A percentile compares a stretch with the other conserved stretches of the same genome.
Conservation (phyloP, 2,888 invertebrate genomes). For the Neocrepidodera transversa region DNA sequence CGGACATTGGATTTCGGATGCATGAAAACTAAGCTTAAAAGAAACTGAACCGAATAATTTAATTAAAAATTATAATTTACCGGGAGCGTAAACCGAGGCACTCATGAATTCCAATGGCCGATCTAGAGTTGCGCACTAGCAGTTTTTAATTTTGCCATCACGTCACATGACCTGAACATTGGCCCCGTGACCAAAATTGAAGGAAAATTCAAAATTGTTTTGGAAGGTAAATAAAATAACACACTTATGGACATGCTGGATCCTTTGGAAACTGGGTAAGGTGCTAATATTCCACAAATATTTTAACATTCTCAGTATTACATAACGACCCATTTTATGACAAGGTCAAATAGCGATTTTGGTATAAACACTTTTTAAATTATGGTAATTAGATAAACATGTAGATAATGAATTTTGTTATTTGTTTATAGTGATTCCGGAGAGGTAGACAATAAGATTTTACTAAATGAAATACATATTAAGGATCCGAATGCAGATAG, state of each 20-base stretch:
- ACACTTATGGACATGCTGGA: constrained; percentile 67
- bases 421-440: constrained; percentile 44
- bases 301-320: constrained; percentile 30
- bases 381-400: constrained; percentile 43
- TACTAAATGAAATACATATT: constrained; percentile 51
- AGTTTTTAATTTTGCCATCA: constrained; percentile 47
- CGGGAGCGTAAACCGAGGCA: neutral
- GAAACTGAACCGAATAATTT: too few species aligned
- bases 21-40: too few species aligned
- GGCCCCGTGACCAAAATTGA: constrained; percentile 77
- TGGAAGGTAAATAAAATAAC: constrained; percentile 51
- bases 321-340: constrained; percentile 38
- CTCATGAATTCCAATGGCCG: neutral
- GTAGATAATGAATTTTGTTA: constrained; percentile 19
- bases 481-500: constrained; percentile 57
- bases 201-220: constrained; percentile 66
- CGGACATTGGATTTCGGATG: too few species aligned
- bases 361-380: constrained; percentile 32
- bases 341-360: constrained; percentile 40
- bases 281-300: constrained; percentile 3
- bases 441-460: constrained; percentile 54
- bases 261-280: constrained; percentile 70
- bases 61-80: neutral
- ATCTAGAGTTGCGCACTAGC: constrained; percentile 21
- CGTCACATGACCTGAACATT: constrained; percentile 75